Base-by-base conservation (phyloP, 1,140 invertebrate genomes). In the Caenorhabditis inopinata region DNA sequence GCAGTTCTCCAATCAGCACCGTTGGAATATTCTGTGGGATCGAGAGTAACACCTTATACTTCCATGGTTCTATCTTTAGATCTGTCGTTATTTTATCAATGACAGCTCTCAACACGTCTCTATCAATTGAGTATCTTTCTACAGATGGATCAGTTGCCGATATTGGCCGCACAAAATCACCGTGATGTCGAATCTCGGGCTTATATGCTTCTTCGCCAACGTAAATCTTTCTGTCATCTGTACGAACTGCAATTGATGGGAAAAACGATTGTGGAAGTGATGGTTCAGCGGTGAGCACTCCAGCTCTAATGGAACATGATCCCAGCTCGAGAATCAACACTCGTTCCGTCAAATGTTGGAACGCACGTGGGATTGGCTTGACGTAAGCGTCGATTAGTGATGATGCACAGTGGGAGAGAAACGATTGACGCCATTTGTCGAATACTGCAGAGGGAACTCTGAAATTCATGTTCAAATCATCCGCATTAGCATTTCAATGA, bases 261-360 rank as follows among this genome's bases (percentile, higher is more conserved):
- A 92, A 91, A 88, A 92, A 92, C 49, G 92, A 25, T 79, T 90
- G 87, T 23, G 92, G 92, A 51, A 92, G 85, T 18, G 91, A 89
- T 9, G 91, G 89, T 85, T 91, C 87, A 75, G 90, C 87, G 18
- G 91, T 90, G 7, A 92, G 88, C 62, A 92, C 87, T 29, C 92
- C 92, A 25, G 91, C 92, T 84, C 92, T 85, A 27, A 92, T 89
- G 12, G 91, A 91, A 83, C 89, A 90, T 21, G 91, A 91, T 6
- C 92, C 92, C 38, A 92, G 82, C 85, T 92, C 92, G 76, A 92
- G 89, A 27, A 92, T 88, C 4, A 92, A 79, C 18, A 91, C 87
- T 83, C 88, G 89, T 89, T 90, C 85, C 18, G 87, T 81, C 49
- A 87, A 85, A 42, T 80, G 25, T 25, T 79, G 32, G 38, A 53